Evolutionary conservation across 2,113 vertebrate genomes (phyloP).

Genomic region (Varanus komodoensis): DNA sequence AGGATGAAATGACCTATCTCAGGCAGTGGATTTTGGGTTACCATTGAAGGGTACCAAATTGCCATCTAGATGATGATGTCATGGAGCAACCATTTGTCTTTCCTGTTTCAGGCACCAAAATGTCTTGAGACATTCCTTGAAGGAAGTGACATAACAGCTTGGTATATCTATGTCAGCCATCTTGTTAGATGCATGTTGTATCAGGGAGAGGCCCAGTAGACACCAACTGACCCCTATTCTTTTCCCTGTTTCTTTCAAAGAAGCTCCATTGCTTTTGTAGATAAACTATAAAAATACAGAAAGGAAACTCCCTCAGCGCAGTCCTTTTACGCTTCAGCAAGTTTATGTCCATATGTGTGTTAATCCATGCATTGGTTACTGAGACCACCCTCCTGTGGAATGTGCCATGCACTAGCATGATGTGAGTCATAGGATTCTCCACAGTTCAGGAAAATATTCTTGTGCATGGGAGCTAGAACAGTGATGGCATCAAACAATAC

Average conservation of each 20-base stretch:
- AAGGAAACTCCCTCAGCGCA: background rate
- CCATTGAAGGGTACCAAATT: background rate
- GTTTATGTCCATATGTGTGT: background rate
- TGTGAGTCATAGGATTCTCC: background rate
- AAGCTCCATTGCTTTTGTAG: background rate
- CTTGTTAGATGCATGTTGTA: background rate
- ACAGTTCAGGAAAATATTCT: background rate
- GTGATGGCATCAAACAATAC: background rate
- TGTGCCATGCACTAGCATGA: background rate
- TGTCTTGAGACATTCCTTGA: background rate
- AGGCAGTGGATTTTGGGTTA: background rate
- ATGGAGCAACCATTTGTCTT: background rate
- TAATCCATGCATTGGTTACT: background rate
- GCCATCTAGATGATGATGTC: background rate
- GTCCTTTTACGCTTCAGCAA: background rate
- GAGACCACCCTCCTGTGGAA: background rate
- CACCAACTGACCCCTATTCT: background rate
- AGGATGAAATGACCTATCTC: background rate
- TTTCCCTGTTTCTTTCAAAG: background rate
- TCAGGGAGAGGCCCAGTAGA: background rate
- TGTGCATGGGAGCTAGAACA: background rate
- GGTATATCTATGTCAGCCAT: background rate
- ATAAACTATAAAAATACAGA: conserved; percentile 1
- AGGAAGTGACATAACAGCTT: background rate
- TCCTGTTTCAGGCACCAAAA: background rate